Evolutionary conservation across 2,113 vertebrate species (phyloP), one percentile per base, ranked within the genome.

Genomic region (Callipepla squamata): DNA sequence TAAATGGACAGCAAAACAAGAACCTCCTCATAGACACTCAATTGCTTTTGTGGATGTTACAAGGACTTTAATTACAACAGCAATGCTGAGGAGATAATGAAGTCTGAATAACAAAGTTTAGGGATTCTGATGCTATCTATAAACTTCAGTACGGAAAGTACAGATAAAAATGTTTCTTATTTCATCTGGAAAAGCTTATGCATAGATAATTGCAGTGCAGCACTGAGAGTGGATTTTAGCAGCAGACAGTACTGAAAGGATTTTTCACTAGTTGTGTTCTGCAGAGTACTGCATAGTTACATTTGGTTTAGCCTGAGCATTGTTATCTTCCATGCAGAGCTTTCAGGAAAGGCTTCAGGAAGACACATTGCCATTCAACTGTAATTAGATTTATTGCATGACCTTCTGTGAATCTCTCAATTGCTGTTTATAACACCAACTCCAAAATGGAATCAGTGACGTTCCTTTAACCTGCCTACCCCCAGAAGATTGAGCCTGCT

Each of bases 161-260:
- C 91, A 97, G 96, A 97, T 96, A 96, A 97, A 96, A 96, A 97
- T 81, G 84, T 75, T 83, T 93, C 94, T 94, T 75, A 83, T 94
- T 97, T 97, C 96, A 95, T 96, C 96, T 96, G 96, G 90, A 97
- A 96, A 95, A 87, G 93, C 95, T 96, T 94, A 84, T 80, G 90
- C 48, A 94, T 79, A 93, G 93, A 92, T 97, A 97, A 97, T 95
- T 95, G 93, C 91, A 89, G 85, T 83, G 88, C 67, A 89, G 55
- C 68, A 91, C 79, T 55, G 34, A 73, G 87, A 89, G 62, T 89
- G 79, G 85, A 75, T 97, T 97, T 92, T 95, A 90, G 95, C 87
- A 76, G 84, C 86, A 94, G 85, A 87, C 89, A 61, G 53, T 73
- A 83, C 55, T 57, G 42, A 86, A 95, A 91, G 74, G 30, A 73